Evolutionary conservation across 92 coral and sea anemone species (phyloP).

Genomic region (Palythoa heliodiscus): DNA sequence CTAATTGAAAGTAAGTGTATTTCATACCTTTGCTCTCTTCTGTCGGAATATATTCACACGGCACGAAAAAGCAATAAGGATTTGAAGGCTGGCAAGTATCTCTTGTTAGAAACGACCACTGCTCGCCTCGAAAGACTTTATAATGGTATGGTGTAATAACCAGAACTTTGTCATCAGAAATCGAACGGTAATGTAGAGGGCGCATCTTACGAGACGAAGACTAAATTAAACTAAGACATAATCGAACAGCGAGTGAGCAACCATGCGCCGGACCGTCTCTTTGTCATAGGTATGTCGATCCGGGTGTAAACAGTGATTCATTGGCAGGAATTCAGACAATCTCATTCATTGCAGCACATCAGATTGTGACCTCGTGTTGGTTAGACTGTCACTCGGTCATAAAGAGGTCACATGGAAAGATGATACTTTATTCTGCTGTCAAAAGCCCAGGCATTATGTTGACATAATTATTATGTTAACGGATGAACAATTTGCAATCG

Average conservation of each 20-base stretch:
- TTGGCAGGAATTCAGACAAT: slow-evolving; percentile 14
- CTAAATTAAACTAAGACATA: background rate
- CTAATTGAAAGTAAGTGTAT: background rate
- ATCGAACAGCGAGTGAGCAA: background rate
- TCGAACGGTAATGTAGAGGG: slow-evolving; percentile 28
- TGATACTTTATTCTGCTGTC: background rate
- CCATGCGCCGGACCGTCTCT: background rate
- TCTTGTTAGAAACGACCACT: slow-evolving; percentile 23
- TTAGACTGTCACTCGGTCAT: background rate
- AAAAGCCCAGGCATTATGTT: background rate
- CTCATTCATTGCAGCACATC: background rate
- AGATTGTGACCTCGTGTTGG: background rate
- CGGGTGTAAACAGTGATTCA: background rate
- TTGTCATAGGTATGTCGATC: slow-evolving; percentile 4
- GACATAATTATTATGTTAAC: too few relatives aligned
- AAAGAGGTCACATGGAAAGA: slow-evolving; percentile 15
- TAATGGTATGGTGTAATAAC: slow-evolving; percentile 38
- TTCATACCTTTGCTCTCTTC: slow-evolving; percentile 32
- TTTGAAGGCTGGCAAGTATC: slow-evolving; percentile 5
- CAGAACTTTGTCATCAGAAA: slow-evolving; percentile 33
- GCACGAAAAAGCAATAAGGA: slow-evolving; percentile 38
- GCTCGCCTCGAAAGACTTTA: slow-evolving; percentile 38
- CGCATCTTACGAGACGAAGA: background rate
- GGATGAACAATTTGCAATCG: background rate
- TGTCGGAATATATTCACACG: slow-evolving; percentile 4